Evolutionary conservation across 2,797 vertebrate species (phyloP), one percentile per base, ranked within the genome.

Genomic region (Helostoma temminkii): DNA sequence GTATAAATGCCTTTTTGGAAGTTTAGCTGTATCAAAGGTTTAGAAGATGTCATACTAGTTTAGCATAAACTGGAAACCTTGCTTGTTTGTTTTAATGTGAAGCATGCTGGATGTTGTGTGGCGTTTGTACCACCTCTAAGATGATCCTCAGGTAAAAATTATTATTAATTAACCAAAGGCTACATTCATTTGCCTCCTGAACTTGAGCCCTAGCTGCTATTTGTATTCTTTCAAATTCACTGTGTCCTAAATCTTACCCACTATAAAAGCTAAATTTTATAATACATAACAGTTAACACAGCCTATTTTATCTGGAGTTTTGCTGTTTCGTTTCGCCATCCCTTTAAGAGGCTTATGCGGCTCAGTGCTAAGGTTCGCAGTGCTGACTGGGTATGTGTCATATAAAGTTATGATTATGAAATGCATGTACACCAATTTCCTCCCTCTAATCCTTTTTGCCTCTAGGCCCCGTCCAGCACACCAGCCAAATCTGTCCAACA

Each of bases 321-420:
- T 79, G 47, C 52, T 70, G 21, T 81, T 83, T 65, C 39, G 67
- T 63, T 70, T 74, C 48, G 64, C 64, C 32, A 9, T 85, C 83
- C 63, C 81, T 88, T 86, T 91, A 90, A 90, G 88, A 85, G 71
- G 86, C 86, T 86, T 91, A 78, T 21, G 52, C 61, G 63, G 63
- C 62, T 66, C 73, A 69, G 28, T 54, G 78, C 14, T 26, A 57
- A 72, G 61, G 66, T 53, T 78, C 67, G 74, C 30, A 66, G 56
- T n/a, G 1, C 58, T 34, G 66, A 66, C 47, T 76, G 64, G 77
- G 74, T 75, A 66, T 59, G 63, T 78, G 63, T 76, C 61, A 78
- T 74, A 48, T 78, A 62, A 81, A 71, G 67, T 74, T 80, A 32
- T 79, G 73, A 83, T 88, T 82, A 86, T 88, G 63, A 86, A 89